Base-by-base conservation (phyloP, 1,140 invertebrate genomes). In the Drosophila obscura region DNA sequence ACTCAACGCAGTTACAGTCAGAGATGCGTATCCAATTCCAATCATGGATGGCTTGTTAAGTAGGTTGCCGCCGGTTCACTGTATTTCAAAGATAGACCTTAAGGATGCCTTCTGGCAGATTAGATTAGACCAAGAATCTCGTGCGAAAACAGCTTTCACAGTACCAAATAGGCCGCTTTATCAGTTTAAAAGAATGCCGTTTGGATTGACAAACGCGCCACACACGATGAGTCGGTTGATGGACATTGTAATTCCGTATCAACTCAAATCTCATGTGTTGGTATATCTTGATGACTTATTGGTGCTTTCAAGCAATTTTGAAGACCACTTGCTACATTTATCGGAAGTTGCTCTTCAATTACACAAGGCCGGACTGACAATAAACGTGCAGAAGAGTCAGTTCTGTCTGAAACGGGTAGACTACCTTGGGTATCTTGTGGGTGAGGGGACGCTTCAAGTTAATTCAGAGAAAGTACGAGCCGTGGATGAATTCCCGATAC, bases 171-270 rank as follows among this genome's bases (percentile, higher is more conserved):
- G 28, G 8, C 28, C 28, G 7, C n/a, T n/a, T n/a, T n/a, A 31
- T 31, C 28, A 16, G 6, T 15, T 19, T 16, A 52, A 31, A 35
- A 35, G 39, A 28, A 51, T 43, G 48, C 16, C 48, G 13, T 50
- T 61, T n/a, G 48, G 59, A 6, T 44, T 52, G 15, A 61, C 24
- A 22, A 76, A 76, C 45, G 61, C 62, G 1, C 57, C 73, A 0
- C 56, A 58, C 41, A 66, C 56, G 1, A 57, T 67, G 35, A 51
- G 62, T 19, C 55, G 61, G n/a, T 28, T 75, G 8, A 61, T 69
- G 59, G 61, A 64, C 56, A 77, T 58, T 7, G 81, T 90, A 1
- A 87, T 93, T 61, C 90, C 92, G 1, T 91, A 92, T 68, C 91
- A 91, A 5, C 65, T 93, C 0, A 28, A 49, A 31, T 53, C 65